Conservation (phyloP, 1,140 invertebrate genomes). For the Lasioglossum albipes region DNA sequence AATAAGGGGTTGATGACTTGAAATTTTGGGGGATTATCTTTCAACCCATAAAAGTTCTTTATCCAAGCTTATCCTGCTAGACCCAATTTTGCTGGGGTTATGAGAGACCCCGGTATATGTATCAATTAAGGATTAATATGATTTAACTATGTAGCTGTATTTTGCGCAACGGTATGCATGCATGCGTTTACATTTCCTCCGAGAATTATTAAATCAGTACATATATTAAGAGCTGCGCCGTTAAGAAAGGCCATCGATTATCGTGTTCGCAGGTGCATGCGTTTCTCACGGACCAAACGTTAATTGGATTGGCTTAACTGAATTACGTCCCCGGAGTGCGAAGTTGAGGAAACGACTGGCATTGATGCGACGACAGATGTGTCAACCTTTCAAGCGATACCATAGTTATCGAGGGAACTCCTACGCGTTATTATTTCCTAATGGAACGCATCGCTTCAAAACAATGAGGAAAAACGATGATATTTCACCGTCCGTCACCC, state of each 20-base stretch:
- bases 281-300: background rate
- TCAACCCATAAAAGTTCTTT: too few relatives aligned
- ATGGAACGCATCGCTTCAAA: background rate
- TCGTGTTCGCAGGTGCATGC: background rate
- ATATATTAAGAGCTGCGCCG: background rate
- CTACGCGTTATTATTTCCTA: background rate
- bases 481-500: slow-evolving; percentile 6
- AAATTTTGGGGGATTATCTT: too few relatives aligned
- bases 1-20: too few relatives aligned
- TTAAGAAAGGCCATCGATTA: slow-evolving; percentile 19
- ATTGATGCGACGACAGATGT: background rate
- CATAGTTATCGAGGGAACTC: too few relatives aligned
- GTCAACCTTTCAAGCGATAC: too few relatives aligned
- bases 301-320: slow-evolving; percentile 36
- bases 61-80: too few relatives aligned
- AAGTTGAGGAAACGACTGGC: background rate
- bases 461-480: background rate
- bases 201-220: slow-evolving; percentile 13
- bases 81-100: too few relatives aligned
- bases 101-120: too few relatives aligned
- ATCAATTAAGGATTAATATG: too few relatives aligned
- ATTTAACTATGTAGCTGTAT: too few relatives aligned
- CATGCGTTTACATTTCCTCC: too few relatives aligned
- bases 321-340: slow-evolving; percentile 13
- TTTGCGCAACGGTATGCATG: background rate